phyloP scores from a whole-genome alignment of 2,888 invertebrate genomes.

The Cephus pygmeus region DNA sequence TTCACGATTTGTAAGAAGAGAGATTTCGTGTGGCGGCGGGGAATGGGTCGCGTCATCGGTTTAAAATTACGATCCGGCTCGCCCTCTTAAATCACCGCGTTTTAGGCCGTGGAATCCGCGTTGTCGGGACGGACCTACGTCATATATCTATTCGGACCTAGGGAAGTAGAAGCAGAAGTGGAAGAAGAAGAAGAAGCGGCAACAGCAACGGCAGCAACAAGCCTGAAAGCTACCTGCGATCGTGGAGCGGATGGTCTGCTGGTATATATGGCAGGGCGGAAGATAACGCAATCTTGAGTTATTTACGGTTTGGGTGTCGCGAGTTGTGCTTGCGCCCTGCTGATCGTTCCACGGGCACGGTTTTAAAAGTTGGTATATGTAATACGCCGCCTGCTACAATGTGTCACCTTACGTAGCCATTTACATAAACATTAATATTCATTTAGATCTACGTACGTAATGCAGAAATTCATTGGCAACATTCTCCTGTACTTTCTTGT shows the following conservation, averaged over 20 bases:
- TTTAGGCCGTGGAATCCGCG: neutral
- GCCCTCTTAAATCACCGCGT: constrained; percentile 24
- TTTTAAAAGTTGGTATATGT: constrained; percentile 11
- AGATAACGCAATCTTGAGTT: constrained; percentile 50
- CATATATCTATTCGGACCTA: constrained; percentile 10
- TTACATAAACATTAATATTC: constrained; percentile 24
- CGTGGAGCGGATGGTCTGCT: constrained; percentile 6
- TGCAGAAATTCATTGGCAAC: too few species aligned
- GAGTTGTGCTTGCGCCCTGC: constrained; percentile 27
- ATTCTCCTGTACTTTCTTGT: too few species aligned
- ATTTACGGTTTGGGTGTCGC: constrained; percentile 44
- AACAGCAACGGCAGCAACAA: neutral
- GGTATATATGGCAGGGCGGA: constrained; percentile 18
- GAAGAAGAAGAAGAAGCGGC: constrained; percentile 11
- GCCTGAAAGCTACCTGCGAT: constrained; percentile 1
- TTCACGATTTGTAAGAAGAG: neutral
- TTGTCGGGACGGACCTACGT: constrained; percentile 1
- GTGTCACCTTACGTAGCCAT: too few species aligned
- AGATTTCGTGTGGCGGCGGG: too few species aligned
- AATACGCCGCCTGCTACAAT: neutral
- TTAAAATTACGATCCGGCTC: constrained; percentile 26
- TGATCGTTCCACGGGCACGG: constrained; percentile 20
- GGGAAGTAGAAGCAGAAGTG: constrained; percentile 8
- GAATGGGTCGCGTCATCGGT: constrained; percentile 17
- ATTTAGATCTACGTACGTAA: neutral